A percentile compares a stretch with the other conserved stretches of the same genome.
Evolutionary conservation across 2,888 invertebrate species (phyloP).

Genomic region (Eilema depressum): DNA sequence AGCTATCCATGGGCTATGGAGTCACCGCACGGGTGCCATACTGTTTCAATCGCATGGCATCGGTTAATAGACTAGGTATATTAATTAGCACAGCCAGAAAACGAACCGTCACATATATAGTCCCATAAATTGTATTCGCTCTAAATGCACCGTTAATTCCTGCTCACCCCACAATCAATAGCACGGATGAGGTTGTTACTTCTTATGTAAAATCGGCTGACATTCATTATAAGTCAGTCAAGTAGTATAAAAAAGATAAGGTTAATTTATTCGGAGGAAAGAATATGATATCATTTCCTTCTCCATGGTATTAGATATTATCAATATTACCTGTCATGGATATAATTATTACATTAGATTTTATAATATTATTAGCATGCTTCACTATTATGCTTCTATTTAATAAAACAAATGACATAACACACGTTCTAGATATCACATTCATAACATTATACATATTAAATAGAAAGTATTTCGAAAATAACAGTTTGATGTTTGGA

Average conservation of each 20-base stretch:
- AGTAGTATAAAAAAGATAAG: no score
- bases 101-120: background rate
- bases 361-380: background rate
- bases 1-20: no score
- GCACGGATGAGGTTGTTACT: no score
- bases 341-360: background rate
- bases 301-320: no score
- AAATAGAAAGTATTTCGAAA: background rate
- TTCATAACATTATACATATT: background rate
- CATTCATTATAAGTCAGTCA: no score
- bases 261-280: no score
- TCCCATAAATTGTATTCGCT: background rate
- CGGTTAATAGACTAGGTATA: no score
- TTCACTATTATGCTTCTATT: background rate
- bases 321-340: no score
- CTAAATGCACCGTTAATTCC: constrained; percentile 19
- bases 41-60: no score
- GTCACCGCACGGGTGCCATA: no score
- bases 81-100: background rate
- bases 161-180: constrained; percentile 13
- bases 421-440: background rate
- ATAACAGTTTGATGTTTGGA: background rate
- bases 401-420: background rate
- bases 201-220: no score
- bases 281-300: no score